Conservation (phyloP, 1,140 invertebrate species). For the Pygmarrhopalites habei region DNA sequence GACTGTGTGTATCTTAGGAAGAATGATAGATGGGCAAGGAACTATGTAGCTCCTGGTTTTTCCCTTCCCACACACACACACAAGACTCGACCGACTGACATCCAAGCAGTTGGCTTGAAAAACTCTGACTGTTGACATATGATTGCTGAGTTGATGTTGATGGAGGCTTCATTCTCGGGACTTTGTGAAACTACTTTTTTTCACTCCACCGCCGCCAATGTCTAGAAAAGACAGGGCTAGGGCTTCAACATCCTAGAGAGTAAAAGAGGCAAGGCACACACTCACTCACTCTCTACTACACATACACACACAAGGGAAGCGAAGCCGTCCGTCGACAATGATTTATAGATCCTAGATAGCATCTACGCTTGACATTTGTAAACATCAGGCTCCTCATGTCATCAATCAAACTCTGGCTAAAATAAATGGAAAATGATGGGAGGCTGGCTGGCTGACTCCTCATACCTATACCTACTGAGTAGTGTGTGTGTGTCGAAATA, state of each 20-base stretch:
- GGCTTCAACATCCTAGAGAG: too few species aligned
- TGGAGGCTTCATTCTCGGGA: constrained; percentile 4
- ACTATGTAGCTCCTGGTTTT: constrained; percentile 5
- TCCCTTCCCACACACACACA: too few species aligned
- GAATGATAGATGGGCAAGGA: constrained; percentile 3
- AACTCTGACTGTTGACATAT: constrained; percentile 16
- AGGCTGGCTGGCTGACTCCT: too few species aligned
- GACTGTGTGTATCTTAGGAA: neutral
- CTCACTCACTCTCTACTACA: too few species aligned
- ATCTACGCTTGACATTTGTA: constrained; percentile 30
- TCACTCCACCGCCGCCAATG: neutral
- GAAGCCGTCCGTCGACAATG: constrained; percentile 22
- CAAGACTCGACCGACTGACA: constrained; percentile 5
- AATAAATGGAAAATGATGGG: constrained; percentile 16
- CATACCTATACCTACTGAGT: too few species aligned
- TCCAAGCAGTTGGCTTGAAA: constrained; percentile 9
- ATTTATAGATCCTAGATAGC: constrained; percentile 29
- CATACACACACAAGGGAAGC: too few species aligned
- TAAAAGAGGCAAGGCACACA: too few species aligned
- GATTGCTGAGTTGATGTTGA: constrained; percentile 15
- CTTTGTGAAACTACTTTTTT: too few species aligned
- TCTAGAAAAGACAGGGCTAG: too few species aligned
- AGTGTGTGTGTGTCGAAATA: too few species aligned
- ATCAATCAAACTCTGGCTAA: constrained; percentile 25
- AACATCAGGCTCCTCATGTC: constrained; percentile 24